Evolutionary conservation across 35 echinoderm and acorn worm species (phyloP).

Genomic region (Lytechinus variegatus): DNA sequence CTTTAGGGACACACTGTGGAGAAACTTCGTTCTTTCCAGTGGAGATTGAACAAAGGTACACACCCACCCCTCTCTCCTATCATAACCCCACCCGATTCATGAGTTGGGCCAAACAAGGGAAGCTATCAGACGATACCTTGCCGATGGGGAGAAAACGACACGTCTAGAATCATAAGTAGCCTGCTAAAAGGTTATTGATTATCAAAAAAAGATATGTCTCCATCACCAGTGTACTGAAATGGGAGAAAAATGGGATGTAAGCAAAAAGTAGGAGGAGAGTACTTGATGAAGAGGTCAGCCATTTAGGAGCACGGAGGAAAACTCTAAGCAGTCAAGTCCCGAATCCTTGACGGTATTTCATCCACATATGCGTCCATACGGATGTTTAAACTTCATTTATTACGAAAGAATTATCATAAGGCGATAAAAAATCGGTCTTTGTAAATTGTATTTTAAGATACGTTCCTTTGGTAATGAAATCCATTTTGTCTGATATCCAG

Average conservation of each 20-base stretch:
- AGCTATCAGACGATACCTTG: not conserved
- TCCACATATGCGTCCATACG: not conserved
- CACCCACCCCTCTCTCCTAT: not conserved
- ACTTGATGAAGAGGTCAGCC: not conserved
- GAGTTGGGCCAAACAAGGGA: not conserved
- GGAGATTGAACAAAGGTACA: no score
- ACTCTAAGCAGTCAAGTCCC: not conserved
- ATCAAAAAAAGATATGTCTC: constrained; percentile 19
- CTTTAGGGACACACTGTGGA: no score
- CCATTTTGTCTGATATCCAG: no score
- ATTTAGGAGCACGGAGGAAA: not conserved
- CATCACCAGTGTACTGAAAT: not conserved
- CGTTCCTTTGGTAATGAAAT: no score
- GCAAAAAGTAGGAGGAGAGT: not conserved
- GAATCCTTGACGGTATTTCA: not conserved
- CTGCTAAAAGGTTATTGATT: not conserved
- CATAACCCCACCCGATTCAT: not conserved
- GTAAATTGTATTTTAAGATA: no score
- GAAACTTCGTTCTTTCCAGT: no score
- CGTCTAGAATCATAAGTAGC: not conserved
- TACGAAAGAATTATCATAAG: no score
- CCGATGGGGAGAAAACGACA: not conserved
- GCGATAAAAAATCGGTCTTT: no score
- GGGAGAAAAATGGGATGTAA: not conserved
- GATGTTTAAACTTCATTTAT: not conserved